Evolutionary conservation across 2,797 vertebrate genomes (phyloP).

Genomic region (Semotilus atromaculatus): DNA sequence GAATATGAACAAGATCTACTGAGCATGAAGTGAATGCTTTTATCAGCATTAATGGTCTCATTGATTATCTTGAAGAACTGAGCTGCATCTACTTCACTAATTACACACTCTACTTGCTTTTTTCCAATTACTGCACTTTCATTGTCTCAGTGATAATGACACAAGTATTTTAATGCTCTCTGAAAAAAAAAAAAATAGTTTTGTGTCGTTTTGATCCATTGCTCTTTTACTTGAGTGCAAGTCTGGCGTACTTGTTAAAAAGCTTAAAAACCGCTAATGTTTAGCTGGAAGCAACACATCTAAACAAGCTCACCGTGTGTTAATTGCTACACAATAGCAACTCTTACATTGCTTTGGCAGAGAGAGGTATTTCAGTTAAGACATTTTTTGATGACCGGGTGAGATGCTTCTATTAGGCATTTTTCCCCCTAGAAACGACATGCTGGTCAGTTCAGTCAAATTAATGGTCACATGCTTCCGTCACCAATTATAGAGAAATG

Average conservation of each 20-base stretch:
- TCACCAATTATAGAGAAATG: neutral
- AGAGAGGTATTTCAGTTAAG: neutral
- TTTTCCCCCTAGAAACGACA: neutral
- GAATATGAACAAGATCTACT: neutral
- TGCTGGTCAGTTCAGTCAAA: neutral
- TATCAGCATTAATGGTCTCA: conserved; percentile 44
- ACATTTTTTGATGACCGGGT: neutral
- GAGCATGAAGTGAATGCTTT: conserved; percentile 48
- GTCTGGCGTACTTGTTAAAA: neutral
- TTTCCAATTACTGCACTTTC: conserved; percentile 16
- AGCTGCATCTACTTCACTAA: conserved; percentile 8
- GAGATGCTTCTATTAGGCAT: neutral
- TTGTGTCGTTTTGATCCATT: neutral
- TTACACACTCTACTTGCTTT: conserved; percentile 17
- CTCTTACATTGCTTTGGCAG: neutral
- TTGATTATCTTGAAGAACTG: conserved; percentile 43
- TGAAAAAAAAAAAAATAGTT: neutral
- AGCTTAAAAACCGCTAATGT: neutral
- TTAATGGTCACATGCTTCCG: neutral
- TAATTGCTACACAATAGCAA: conserved; percentile 4
- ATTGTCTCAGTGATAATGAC: conserved; percentile 2
- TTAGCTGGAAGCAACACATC: conserved; percentile 12
- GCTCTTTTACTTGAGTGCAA: neutral
- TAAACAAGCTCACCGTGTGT: conserved; percentile 26
- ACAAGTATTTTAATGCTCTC: conserved; percentile 2